phyloP scores from a whole-genome alignment of 2,113 vertebrate species.

The Cololabis saira region DNA sequence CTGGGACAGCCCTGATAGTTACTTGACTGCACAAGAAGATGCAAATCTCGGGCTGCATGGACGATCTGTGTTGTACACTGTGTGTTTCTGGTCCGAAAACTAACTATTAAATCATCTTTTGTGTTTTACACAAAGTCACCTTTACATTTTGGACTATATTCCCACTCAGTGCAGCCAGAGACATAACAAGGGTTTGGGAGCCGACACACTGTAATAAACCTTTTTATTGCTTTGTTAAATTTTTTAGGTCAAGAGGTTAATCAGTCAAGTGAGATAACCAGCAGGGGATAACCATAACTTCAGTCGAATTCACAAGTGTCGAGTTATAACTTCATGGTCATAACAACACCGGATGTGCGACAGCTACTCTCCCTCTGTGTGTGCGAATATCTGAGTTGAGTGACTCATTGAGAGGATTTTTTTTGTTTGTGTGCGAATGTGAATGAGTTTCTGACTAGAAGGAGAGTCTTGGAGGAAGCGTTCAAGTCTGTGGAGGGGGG shows the following conservation, averaged over 20 bases:
- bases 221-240: neutral
- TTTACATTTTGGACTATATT: too few relatives aligned
- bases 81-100: too few relatives aligned
- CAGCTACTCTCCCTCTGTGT: slow-evolving; percentile 4
- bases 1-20: too few relatives aligned
- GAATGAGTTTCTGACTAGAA: slow-evolving; percentile 64
- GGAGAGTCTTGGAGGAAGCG: slow-evolving; percentile 67
- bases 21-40: too few relatives aligned
- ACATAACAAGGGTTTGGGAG: too few relatives aligned
- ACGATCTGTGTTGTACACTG: too few relatives aligned
- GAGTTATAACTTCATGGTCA: neutral
- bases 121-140: too few relatives aligned
- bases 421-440: slow-evolving; percentile 60
- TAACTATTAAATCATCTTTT: too few relatives aligned
- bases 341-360: slow-evolving; percentile 24
- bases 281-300: neutral
- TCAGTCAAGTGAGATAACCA: neutral
- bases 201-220: too few relatives aligned
- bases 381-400: neutral
- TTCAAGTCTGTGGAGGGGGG: slow-evolving; percentile 26
- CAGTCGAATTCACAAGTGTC: neutral
- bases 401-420: slow-evolving; percentile 68
- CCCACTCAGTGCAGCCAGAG: too few relatives aligned
- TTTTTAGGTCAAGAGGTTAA: neutral
- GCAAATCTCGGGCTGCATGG: too few relatives aligned